A percentile compares a stretch with the other conserved stretches of the same genome.
Conservation (phyloP, 2,113 vertebrate species). For the Larimichthys crocea region DNA sequence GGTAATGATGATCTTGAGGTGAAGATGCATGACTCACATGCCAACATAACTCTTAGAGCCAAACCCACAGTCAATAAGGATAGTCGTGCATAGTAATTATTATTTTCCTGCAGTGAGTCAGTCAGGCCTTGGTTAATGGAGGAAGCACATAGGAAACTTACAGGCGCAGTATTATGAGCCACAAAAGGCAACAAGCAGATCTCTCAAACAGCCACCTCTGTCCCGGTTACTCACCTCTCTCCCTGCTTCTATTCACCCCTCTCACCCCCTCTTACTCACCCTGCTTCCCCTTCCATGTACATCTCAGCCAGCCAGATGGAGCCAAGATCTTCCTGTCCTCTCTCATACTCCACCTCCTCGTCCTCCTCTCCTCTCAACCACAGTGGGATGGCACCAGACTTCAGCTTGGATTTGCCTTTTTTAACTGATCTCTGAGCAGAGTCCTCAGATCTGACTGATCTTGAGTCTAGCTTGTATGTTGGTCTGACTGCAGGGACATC, state of each 20-base stretch:
- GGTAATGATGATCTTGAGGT: constrained; percentile 31
- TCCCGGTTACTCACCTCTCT: constrained; percentile 41
- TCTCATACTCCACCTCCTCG: constrained; percentile 81
- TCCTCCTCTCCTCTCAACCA: constrained; percentile 69
- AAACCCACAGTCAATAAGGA: constrained; percentile 13
- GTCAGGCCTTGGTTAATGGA: constrained; percentile 8
- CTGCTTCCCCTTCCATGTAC: constrained; percentile 78
- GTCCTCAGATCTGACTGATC: constrained; percentile 16
- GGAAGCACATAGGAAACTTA: not conserved
- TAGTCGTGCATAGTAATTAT: constrained; percentile 7
- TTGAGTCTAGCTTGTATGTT: constrained; percentile 1
- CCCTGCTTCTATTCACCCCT: constrained; percentile 12
- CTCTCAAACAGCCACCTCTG: constrained; percentile 6
- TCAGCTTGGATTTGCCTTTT: constrained; percentile 28
- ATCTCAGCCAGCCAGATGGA: constrained; percentile 82
- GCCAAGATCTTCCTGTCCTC: constrained; percentile 81
- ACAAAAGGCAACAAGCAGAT: constrained; percentile 40
- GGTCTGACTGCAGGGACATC: constrained; percentile 4
- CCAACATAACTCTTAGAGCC: constrained; percentile 16
- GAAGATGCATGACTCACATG: constrained; percentile 12
- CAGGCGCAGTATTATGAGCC: constrained; percentile 8
- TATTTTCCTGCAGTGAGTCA: constrained; percentile 6
- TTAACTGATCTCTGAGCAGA: constrained; percentile 20
- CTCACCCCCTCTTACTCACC: constrained; percentile 72
- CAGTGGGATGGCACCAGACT: constrained; percentile 55